Evolutionary conservation across 2,888 invertebrate species (phyloP), one percentile per base, ranked within the genome.

Genomic region (Xylophagus ater): DNA sequence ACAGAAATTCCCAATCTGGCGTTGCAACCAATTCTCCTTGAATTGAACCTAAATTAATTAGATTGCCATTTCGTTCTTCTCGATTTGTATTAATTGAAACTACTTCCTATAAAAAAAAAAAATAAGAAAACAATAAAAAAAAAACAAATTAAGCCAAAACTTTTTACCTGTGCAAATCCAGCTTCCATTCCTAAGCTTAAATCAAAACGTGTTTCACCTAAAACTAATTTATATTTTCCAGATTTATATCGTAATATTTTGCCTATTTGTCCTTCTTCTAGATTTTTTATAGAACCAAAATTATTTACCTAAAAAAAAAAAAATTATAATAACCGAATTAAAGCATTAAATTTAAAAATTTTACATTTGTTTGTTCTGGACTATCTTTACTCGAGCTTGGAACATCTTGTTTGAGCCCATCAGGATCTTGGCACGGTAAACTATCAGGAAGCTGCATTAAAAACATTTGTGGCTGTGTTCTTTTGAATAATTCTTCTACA

Each of bases 201-300:
- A 59, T 76, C 75, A 47, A 73, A 75, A 14, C 62, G 54, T 0
- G 72, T 69, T 41, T 72, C 70, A 0, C 75, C 76, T 0, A 76
- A 61, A 8, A 62, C 50, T 6, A 76, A 56, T 34, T 71, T 71
- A 31, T 72, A 70, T 42, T 70, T 67, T 0, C 76, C 76, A 0
- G 76, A 76, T 28, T 68, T 69, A 50, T 72, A 74, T 12, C 74
- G 66, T 24, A 68, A 52, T 43, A 76, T 56, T 48, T 70, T 73
- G 0, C 76, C 76, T 21, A 76, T 67, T 46, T 68, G 67, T 1
- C 76, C 76, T 46, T 76, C 76, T 44, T 71, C 71, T 48, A 75
- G 46, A 37, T 68, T 66, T 1, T 40, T 34, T 34, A 40, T 13
- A 23, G 34, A 8, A 24, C 34, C n/a, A n/a, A n/a, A n/a, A n/a